A percentile compares a stretch with the other conserved stretches of the same genome.
phyloP scores from a whole-genome alignment of 2,797 vertebrate species.

The Sebastes wilsoni region DNA sequence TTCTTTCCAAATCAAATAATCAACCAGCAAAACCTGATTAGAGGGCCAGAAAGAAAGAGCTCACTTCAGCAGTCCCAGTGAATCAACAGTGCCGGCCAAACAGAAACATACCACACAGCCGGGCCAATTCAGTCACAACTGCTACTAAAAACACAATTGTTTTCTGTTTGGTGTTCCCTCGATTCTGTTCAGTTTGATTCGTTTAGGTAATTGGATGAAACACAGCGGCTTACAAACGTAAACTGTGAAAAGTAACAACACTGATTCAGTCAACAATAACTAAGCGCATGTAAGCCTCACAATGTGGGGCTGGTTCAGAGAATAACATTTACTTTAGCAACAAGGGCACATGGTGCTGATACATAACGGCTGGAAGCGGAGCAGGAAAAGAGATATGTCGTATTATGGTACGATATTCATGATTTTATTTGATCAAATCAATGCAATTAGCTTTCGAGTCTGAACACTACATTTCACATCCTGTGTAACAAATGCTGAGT shows the following conservation, averaged over 20 bases:
- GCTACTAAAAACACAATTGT: conserved; percentile 26
- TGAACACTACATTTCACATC: background rate
- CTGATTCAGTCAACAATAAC: conserved; percentile 8
- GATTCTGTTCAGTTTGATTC: background rate
- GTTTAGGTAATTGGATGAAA: background rate
- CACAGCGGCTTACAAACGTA: background rate
- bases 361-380: background rate
- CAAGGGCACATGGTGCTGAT: background rate
- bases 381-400: background rate
- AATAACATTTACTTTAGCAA: conserved; percentile 25
- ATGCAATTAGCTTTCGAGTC: background rate
- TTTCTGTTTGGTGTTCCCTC: conserved; percentile 26
- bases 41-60: conserved; percentile 45
- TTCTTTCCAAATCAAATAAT: conserved; percentile 70
- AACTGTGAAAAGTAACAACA: conserved; percentile 7
- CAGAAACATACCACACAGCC: conserved; percentile 37
- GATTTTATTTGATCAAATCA: background rate
- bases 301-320: background rate
- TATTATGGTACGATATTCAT: background rate
- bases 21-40: conserved; percentile 63
- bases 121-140: conserved; percentile 26
- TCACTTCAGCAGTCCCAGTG: conserved; percentile 43
- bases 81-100: conserved; percentile 49
- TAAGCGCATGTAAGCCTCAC: background rate
- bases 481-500: background rate